Conservation (phyloP, 1,140 invertebrate genomes). For the Homarus americanus region DNA sequence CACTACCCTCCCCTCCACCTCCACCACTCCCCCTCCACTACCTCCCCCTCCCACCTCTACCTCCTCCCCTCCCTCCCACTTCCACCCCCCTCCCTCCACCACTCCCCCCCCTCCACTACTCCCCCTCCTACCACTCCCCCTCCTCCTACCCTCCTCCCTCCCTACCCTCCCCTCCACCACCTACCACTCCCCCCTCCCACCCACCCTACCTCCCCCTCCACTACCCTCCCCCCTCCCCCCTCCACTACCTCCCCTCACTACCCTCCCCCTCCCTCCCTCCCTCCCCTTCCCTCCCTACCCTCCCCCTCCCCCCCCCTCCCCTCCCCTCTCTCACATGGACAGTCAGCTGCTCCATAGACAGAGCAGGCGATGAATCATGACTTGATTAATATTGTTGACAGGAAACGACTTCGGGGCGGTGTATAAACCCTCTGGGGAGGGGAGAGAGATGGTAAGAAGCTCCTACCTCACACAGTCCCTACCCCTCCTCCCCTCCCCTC, state of each 20-base stretch:
- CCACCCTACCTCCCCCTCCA: neutral
- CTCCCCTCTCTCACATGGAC: neutral
- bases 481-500: too few species aligned
- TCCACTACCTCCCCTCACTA: neutral
- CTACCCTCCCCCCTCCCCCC: neutral
- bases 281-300: neutral
- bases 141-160: neutral
- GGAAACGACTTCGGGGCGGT: too few species aligned
- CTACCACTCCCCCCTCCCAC: neutral
- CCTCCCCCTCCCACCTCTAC: neutral
- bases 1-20: neutral
- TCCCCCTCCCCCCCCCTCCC: neutral
- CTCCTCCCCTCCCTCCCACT: neutral
- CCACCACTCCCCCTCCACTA: neutral
- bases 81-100: neutral
- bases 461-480: too few species aligned
- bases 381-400: too few species aligned
- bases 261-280: neutral
- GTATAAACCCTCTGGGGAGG: too few species aligned
- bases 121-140: neutral
- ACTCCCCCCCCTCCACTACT: neutral
- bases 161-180: neutral
- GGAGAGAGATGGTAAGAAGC: too few species aligned
- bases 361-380: too few species aligned
- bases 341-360: too few species aligned